These are phyloP conservation scores for Nycticebus coucang DNA, from an alignment of 2,113 vertebrate genomes.

Conservation along the genomic window DNA sequence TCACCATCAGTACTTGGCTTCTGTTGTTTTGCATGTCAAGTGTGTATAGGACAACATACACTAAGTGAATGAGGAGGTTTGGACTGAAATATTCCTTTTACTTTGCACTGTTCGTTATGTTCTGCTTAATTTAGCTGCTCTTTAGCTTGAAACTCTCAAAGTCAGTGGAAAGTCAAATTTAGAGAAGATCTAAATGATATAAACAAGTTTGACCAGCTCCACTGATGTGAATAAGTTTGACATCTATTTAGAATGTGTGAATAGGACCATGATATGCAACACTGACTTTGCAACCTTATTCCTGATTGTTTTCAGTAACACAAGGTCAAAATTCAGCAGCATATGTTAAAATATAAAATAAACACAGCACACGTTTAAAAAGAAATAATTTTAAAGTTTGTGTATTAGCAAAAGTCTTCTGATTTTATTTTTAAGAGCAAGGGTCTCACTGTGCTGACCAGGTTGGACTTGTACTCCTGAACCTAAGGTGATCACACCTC, in stretches of 20 bases:
- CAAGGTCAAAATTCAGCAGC: neutral
- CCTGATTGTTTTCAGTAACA: neutral
- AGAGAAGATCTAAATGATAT: slow-evolving; percentile 70
- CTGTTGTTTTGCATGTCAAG: neutral
- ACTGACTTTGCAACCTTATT: neutral
- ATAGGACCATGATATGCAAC: neutral
- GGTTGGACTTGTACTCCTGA: neutral
- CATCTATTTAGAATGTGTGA: slow-evolving; percentile 63
- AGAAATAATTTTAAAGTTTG: neutral
- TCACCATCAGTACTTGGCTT: neutral
- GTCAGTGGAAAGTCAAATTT: slow-evolving; percentile 81
- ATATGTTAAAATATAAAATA: slow-evolving; percentile 7
- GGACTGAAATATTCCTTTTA: slow-evolving; percentile 61
- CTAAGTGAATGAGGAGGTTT: slow-evolving; percentile 58
- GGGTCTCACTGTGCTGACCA: neutral
- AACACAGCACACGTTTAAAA: slow-evolving; percentile 7
- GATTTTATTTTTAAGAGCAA: neutral
- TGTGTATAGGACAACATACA: neutral
- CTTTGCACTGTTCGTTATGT: slow-evolving; percentile 79
- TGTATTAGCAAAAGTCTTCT: neutral
- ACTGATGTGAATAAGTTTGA: slow-evolving; percentile 72
- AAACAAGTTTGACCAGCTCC: slow-evolving; percentile 68
- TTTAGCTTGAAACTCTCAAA: slow-evolving; percentile 82
- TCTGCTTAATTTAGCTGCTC: slow-evolving; percentile 85
- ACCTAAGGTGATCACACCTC: neutral